phyloP scores from a whole-genome alignment of 2,797 vertebrate genomes.

The Parambassis ranga region DNA sequence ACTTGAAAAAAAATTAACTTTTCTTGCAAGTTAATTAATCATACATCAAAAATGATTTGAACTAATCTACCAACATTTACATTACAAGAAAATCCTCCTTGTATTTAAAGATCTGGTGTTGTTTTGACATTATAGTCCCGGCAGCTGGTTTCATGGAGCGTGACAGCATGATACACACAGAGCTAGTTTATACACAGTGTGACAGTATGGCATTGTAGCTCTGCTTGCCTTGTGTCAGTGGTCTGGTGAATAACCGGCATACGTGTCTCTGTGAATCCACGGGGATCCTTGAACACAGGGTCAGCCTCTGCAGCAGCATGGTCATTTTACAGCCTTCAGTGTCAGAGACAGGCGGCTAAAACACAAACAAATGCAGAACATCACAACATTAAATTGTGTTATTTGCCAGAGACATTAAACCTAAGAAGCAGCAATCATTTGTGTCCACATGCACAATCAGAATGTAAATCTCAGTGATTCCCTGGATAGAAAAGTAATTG shows the following conservation, averaged over 20 bases:
- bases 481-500: neutral
- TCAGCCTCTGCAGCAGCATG: conserved; percentile 74
- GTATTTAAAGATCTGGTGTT: neutral
- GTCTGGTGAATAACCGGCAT: conserved; percentile 37
- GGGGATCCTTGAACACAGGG: conserved; percentile 44
- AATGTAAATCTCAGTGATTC: neutral
- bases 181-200: neutral
- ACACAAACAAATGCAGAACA: neutral
- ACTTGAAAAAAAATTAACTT: neutral
- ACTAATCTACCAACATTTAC: no score
- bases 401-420: neutral
- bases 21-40: neutral
- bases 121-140: no score
- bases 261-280: conserved; percentile 35
- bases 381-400: neutral
- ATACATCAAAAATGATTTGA: neutral
- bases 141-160: no score
- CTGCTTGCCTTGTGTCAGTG: conserved; percentile 68
- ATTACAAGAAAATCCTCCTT: no score
- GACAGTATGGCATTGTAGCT: neutral
- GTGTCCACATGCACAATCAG: neutral
- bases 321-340: neutral
- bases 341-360: neutral
- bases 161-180: neutral
- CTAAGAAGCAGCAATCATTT: neutral